Base-by-base conservation (phyloP, 2,888 invertebrate genomes). In the Hydraecia micacea region DNA sequence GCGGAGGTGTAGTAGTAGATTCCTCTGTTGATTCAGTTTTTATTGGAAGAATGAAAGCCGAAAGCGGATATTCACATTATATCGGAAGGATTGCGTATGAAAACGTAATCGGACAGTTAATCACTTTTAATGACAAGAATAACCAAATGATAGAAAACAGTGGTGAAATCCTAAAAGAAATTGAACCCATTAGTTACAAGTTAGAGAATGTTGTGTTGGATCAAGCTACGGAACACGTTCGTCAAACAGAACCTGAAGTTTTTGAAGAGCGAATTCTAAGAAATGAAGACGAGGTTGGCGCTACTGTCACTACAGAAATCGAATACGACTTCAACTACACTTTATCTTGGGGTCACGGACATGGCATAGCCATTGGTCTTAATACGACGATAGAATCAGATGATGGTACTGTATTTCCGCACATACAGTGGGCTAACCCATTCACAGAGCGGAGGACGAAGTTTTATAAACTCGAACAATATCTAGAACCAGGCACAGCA, bases 271-370 rank as follows among this genome's bases (percentile, higher is more conserved):
- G 95, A 49, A 90, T 94, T 75, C 91, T 98, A 74, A 94, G 94
- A 79, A 98, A 98, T 87, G 96, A 95, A 32, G 97, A 95, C n/a
- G 97, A 97, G 2, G 95, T 95, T 73, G 97, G 97, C 65, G 97
- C 97, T 66, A 97, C 97, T 18, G 98, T 98, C 67, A 98, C 98
- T 83, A 97, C 98, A 55, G 98, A 98, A 75, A 97, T 98, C 84
- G 97, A 97, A 84, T 99, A 98, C 92, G 97, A 97, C 46, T 98
- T 97, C 88, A 97, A 97, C 85, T 98, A 98, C 89, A 97, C 97
- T 32, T 96, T 98, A 81, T 98, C 98, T 91, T 99, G 98, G 98
- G 98, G 98, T 28, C 98, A 98, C 89, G 98, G 97, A 9, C 98
- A 97, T 92, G 98, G 97, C 82, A 98, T 98, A 93, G 97, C 98